Evolutionary conservation across 2,113 vertebrate genomes (phyloP), one percentile per base, ranked within the genome.

Genomic region (Notarius lentiginosus): DNA sequence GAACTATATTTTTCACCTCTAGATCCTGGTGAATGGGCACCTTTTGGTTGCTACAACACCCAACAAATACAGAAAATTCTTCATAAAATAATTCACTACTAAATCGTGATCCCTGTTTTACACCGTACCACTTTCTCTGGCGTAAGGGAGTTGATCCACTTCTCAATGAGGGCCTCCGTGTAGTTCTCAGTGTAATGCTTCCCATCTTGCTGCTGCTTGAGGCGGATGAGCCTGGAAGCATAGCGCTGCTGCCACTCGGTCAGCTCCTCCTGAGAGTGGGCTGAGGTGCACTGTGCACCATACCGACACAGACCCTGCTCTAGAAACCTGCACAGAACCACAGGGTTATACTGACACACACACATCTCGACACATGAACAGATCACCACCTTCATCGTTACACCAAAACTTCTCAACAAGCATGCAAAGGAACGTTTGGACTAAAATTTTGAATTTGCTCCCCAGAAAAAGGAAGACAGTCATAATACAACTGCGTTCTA

Each of bases 141-240:
- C 84, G 96, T 97, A 80, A 99, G 96, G 0, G 98, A 99, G 92
- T 99, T 99, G 97, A 99, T 99, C 98, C 98, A 99, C 94, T 99
- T 99, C 94, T 99, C 98, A 90, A 99, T 99, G 91, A 99, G 95
- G 34, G 96, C 95, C 94, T 99, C 98, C 96, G 99, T 99, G 93
- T 99, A 99, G 94, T 96, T 99, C 93, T 98, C 97, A 0, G 97
- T 97, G 93, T 97, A 98, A 90, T 99, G 97, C 82, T 97, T 98
- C 93, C 96, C 98, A 87, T 99, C 98, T 91, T 97, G 98, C 92
- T 99, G 98, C 92, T 99, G 98, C 91, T 99, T 99, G 83, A 99
- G 91, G 65, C 96, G 96, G 92, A 99, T 98, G 93, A 99, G 91
- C 87, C 98, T 96, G 61, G 97, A 98, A 17, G 98, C 97, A 0